These are phyloP conservation scores for Holothuria glaberrima DNA, from an alignment of 35 echinoderm and acorn worm species.

Conservation along the genomic window DNA sequence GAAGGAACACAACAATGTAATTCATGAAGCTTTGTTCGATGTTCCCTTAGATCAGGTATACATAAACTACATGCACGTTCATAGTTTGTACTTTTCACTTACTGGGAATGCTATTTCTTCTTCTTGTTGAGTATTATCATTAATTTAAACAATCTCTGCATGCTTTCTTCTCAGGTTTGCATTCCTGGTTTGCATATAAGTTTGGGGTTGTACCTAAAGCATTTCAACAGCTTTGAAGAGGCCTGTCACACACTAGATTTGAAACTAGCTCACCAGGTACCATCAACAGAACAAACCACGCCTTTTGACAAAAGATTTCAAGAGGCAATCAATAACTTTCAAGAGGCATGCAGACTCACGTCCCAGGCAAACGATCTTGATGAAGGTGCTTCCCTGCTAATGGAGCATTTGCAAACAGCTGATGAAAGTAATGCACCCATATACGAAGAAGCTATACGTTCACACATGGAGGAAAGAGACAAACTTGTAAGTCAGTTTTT, in stretches of 20 bases:
- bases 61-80: background rate
- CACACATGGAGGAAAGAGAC: background rate
- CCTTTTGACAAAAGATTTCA: constrained; percentile 28
- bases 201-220: constrained; percentile 44
- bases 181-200: constrained; percentile 42
- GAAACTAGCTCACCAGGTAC: background rate
- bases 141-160: too few species aligned
- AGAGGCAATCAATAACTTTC: background rate
- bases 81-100: background rate
- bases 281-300: background rate
- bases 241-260: constrained; percentile 25
- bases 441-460: background rate
- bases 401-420: constrained; percentile 11
- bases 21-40: constrained; percentile 4
- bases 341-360: background rate
- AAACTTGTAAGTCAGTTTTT: background rate
- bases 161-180: constrained; percentile 43
- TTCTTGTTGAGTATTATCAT: too few species aligned
- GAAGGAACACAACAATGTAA: background rate
- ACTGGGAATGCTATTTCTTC: too few species aligned
- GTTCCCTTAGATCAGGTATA: background rate
- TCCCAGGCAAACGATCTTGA: constrained; percentile 20
- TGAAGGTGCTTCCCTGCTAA: constrained; percentile 1
- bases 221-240: constrained; percentile 27
- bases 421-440: background rate